Evolutionary conservation across 2,888 invertebrate genomes (phyloP).

Genomic region (Eudasyphora cyanicolor): DNA sequence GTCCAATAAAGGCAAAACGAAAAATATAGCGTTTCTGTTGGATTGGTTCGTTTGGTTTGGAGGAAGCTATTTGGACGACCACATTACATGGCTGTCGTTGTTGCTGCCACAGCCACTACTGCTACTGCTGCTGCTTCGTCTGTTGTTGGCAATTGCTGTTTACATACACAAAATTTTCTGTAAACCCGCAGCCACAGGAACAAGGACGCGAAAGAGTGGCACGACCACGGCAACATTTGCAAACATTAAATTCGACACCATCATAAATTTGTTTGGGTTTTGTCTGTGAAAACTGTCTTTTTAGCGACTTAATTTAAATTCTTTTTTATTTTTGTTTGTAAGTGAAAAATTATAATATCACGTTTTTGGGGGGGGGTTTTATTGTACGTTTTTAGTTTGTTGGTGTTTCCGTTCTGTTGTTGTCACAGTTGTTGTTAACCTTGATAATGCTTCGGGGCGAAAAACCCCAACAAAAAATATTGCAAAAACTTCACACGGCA

Average conservation of each 20-base stretch:
- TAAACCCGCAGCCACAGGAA: no score
- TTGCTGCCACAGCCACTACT: no score
- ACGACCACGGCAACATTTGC: neutral
- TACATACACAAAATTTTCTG: constrained; percentile 32
- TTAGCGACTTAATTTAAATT: neutral
- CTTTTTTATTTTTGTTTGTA: constrained; percentile 17
- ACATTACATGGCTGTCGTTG: neutral
- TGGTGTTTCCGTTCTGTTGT: neutral
- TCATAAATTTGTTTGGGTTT: neutral
- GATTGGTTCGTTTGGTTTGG: neutral
- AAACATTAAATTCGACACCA: neutral
- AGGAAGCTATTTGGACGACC: no score
- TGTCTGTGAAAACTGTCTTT: neutral
- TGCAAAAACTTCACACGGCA: constrained; percentile 3
- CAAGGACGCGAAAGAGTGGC: no score
- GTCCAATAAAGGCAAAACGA: constrained; percentile 3
- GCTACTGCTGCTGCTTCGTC: neutral
- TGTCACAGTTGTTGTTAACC: constrained; percentile 40
- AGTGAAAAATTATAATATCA: neutral
- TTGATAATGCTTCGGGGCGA: constrained; percentile 43
- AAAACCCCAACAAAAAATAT: neutral
- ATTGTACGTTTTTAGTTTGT: no score
- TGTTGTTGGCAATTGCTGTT: neutral
- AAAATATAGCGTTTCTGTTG: neutral
- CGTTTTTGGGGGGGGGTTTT: neutral